Evolutionary conservation across 2,113 vertebrate genomes (phyloP), one percentile per base, ranked within the genome.

Genomic region (Lepidothrix coronata): DNA sequence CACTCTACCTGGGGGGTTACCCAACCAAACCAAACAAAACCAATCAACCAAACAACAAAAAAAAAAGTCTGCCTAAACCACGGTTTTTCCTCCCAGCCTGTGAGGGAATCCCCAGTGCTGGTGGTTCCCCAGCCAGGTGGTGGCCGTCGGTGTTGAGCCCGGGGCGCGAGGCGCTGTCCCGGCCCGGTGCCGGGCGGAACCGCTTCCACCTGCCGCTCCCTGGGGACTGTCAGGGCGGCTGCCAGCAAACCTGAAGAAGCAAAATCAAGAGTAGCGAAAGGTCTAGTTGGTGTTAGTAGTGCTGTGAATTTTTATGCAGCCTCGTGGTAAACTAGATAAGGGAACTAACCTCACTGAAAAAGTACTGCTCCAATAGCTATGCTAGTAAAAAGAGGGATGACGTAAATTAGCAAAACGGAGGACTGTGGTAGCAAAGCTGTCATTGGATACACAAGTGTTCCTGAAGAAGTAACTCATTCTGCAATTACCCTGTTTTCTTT

Each of bases 381-480:
- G 23, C 28, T 55, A 1, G 33, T 39, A 25, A 25, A 54, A 71
- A 4, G 28, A 24, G 39, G 2, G 12, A 12, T 66, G 24, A 8
- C 11, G 8, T 17, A 30, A 31, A 1, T 55, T 58, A 30, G 41
- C 12, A 16, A 54, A 71, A 31, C 25, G 49, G 28, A 39, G 19
- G 55, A 25, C 30, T 55, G 31, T 6, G 65, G 5, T 13, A 55
- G 19, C 37, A 73, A 23, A 89, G 16, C 43, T 55, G 41, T 11
- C 27, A 19, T 43, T 78, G 1, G 0, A 9, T 51, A 7, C 5
- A 14, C 6, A 17, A 62, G 25, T n/a, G 25, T 20, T 94, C 1
- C 0, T 37, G n/a, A 74, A 65, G 55, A 74, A 52, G 41, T 49
- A 88, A 78, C 20, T 79, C 57, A 16, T 2, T 5, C 33, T n/a